Evolutionary conservation across 2,888 invertebrate species (phyloP).

Genomic region (Ryuthela nishihirai): DNA sequence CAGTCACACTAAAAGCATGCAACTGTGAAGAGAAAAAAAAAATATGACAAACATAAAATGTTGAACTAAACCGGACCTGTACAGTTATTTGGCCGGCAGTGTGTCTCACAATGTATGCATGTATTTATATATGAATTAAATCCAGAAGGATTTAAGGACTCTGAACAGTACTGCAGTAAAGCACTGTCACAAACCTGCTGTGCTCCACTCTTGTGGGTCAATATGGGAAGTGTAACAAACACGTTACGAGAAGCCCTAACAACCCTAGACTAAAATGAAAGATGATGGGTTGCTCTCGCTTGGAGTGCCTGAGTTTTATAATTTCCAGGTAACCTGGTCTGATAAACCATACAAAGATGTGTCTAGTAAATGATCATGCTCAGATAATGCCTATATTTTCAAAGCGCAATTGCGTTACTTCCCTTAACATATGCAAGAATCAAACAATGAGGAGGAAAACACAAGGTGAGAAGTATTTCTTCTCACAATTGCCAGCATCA

Average conservation of each 20-base stretch:
- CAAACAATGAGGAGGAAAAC: conserved; percentile 11
- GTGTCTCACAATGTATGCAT: conserved; percentile 38
- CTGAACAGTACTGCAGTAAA: conserved; percentile 31
- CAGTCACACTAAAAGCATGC: conserved; percentile 38
- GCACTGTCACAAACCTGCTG: conserved; percentile 34
- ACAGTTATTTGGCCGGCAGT: conserved; percentile 37
- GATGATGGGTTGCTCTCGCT: conserved; percentile 18
- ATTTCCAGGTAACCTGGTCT: too few relatives aligned
- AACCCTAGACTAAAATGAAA: conserved; percentile 8
- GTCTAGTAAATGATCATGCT: not conserved
- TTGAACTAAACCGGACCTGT: conserved; percentile 35
- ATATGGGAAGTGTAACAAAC: conserved; percentile 29
- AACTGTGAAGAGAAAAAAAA: conserved; percentile 33
- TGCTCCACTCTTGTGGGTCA: conserved; percentile 26
- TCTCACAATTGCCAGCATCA: too few relatives aligned
- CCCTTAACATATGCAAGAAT: conserved; percentile 14
- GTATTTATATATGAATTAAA: conserved; percentile 37
- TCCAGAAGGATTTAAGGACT: conserved; percentile 26
- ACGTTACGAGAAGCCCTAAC: conserved; percentile 15
- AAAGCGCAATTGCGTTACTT: conserved; percentile 8
- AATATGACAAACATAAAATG: conserved; percentile 32
- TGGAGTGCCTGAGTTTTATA: conserved; percentile 10
- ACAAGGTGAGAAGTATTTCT: conserved; percentile 6
- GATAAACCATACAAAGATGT: too few relatives aligned
- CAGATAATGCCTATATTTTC: not conserved